These are phyloP conservation scores for Meiosimyza platycephala DNA, from an alignment of 2,888 invertebrate species.

Conservation along the genomic window DNA sequence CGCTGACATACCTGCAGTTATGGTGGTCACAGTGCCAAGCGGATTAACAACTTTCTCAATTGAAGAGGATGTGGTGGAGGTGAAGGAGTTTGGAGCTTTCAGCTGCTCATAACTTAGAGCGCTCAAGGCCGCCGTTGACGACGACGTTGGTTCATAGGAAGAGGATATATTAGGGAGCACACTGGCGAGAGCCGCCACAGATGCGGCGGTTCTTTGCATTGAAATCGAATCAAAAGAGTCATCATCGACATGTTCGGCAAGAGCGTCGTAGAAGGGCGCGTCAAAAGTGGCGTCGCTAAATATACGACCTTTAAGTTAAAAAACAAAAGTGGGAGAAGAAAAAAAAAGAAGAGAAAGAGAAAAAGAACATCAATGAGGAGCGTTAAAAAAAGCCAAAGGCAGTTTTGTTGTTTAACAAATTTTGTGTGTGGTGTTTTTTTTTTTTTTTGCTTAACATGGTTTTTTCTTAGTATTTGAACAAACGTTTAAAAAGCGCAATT, in stretches of 20 bases:
- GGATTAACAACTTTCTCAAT: slow-evolving; percentile 77
- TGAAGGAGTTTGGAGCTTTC: slow-evolving; percentile 8
- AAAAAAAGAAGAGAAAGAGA: slow-evolving; percentile 24
- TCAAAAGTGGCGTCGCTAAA: slow-evolving; percentile 50
- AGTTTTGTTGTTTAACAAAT: slow-evolving; percentile 53
- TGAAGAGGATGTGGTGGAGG: slow-evolving; percentile 44
- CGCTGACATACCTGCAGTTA: slow-evolving; percentile 60
- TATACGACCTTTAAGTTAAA: slow-evolving; percentile 50
- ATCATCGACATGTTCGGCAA: slow-evolving; percentile 54
- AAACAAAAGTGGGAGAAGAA: slow-evolving; percentile 58
- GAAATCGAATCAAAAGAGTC: slow-evolving; percentile 10
- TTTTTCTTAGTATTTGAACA: slow-evolving; percentile 9
- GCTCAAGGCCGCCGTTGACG: neutral
- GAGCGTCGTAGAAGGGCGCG: slow-evolving; percentile 59
- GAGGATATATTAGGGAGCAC: slow-evolving; percentile 59
- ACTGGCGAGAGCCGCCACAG: slow-evolving; percentile 51
- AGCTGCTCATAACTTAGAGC: neutral
- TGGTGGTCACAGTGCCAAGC: slow-evolving; percentile 75
- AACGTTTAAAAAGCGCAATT: neutral
- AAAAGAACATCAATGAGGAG: slow-evolving; percentile 51
- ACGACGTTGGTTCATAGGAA: slow-evolving; percentile 4
- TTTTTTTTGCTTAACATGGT: slow-evolving; percentile 13
- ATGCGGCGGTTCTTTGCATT: slow-evolving; percentile 30
- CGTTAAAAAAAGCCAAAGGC: slow-evolving; percentile 82
- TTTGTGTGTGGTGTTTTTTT: slow-evolving; percentile 31